phyloP scores from a whole-genome alignment of 2,888 invertebrate genomes.

The Eupeodes luniger region DNA sequence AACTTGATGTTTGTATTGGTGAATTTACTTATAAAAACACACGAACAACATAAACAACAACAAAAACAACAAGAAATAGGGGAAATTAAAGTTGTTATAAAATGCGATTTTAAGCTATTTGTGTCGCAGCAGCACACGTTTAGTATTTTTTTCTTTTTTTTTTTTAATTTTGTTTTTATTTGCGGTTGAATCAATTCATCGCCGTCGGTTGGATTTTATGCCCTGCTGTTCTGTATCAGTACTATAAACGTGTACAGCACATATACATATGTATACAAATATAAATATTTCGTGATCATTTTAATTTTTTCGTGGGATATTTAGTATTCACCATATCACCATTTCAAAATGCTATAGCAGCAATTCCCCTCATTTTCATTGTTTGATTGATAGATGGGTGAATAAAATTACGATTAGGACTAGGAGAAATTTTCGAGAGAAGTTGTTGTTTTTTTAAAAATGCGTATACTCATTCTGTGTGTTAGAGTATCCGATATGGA shows the following conservation, averaged over 20 bases:
- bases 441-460: not conserved
- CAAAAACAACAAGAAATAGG: slow-evolving; percentile 32
- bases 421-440: slow-evolving; percentile 67
- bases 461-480: slow-evolving; percentile 15
- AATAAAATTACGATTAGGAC: slow-evolving; percentile 47
- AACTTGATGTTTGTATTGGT: slow-evolving; percentile 54
- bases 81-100: slow-evolving; percentile 57
- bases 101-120: slow-evolving; percentile 61
- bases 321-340: slow-evolving; percentile 52
- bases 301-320: slow-evolving; percentile 24
- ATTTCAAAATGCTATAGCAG: slow-evolving; percentile 62
- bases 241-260: too few relatives aligned
- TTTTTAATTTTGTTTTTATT: slow-evolving; percentile 24
- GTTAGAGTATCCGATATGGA: not conserved
- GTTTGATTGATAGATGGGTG: slow-evolving; percentile 69
- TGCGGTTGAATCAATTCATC: slow-evolving; percentile 60
- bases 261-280: not conserved
- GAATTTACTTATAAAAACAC: slow-evolving; percentile 39
- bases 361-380: slow-evolving; percentile 65
- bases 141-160: slow-evolving; percentile 41
- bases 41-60: slow-evolving; percentile 1
- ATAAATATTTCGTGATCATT: slow-evolving; percentile 27
- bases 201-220: slow-evolving; percentile 26
- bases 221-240: not conserved
- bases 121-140: slow-evolving; percentile 61